Evolutionary conservation across 2,888 invertebrate genomes (phyloP).

Genomic region (Rhyacophila evoluta): DNA sequence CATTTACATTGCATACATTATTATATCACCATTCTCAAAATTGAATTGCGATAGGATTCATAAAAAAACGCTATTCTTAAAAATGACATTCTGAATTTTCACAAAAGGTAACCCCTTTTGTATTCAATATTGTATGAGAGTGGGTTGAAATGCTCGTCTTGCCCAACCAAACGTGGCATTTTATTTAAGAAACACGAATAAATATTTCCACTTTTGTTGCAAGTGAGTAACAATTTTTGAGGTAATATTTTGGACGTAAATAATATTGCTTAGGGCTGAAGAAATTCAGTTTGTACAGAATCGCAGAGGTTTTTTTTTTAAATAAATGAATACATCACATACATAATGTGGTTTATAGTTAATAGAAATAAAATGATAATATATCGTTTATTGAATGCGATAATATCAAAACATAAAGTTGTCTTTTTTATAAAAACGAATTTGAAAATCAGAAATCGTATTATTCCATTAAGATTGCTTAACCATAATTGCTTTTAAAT

Average conservation of each 20-base stretch:
- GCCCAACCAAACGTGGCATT: neutral
- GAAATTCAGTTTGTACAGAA: neutral
- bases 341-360: too few species aligned
- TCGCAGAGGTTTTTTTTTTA: neutral
- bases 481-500: too few species aligned
- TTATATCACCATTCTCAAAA: neutral
- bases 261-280: slow-evolving; percentile 1
- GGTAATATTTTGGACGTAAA: slow-evolving; percentile 1
- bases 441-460: too few species aligned
- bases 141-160: neutral
- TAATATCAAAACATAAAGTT: too few species aligned
- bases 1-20: neutral
- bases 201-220: neutral
- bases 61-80: slow-evolving; percentile 2
- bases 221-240: neutral
- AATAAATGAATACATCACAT: neutral
- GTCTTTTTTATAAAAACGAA: too few species aligned
- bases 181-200: neutral
- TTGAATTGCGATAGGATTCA: slow-evolving; percentile 20
- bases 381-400: too few species aligned
- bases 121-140: slow-evolving; percentile 7
- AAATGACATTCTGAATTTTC: slow-evolving; percentile 7
- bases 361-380: too few species aligned
- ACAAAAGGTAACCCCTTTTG: slow-evolving; percentile 1
- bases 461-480: too few species aligned